Evolutionary conservation across 2,888 invertebrate genomes (phyloP).

Genomic region (Chesias legatella): DNA sequence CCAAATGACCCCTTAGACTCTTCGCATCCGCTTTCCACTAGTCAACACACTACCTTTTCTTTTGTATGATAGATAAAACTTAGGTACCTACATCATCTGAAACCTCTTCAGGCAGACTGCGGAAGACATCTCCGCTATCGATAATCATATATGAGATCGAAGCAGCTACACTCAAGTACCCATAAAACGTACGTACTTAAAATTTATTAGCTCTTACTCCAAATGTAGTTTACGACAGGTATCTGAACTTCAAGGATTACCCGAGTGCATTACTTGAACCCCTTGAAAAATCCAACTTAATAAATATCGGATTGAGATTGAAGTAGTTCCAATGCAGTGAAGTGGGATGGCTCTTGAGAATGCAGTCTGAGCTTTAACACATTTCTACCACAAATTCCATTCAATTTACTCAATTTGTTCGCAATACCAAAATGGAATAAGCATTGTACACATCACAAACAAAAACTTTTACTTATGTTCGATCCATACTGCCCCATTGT

Average conservation of each 20-base stretch:
- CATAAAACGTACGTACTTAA: constrained; percentile 34
- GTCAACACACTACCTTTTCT: no score
- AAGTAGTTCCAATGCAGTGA: constrained; percentile 13
- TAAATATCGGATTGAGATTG: no score
- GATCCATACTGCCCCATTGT: no score
- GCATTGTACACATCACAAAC: no score
- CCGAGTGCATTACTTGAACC: constrained; percentile 13
- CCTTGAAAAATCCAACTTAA: constrained; percentile 4
- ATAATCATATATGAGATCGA: constrained; percentile 27
- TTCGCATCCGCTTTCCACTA: no score
- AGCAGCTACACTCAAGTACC: constrained; percentile 24
- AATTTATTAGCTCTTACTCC: constrained; percentile 31
- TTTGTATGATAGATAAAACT: not conserved
- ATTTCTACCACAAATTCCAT: no score
- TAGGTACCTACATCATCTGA: not conserved
- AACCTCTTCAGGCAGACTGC: not conserved
- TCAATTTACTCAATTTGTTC: no score
- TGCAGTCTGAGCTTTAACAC: no score
- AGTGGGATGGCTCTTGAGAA: constrained; percentile 1
- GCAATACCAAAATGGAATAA: no score
- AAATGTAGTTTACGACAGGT: constrained; percentile 32
- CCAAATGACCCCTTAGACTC: no score
- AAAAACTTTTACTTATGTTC: no score
- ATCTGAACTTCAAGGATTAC: constrained; percentile 19
- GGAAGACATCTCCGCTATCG: constrained; percentile 4